A percentile compares a stretch with the other conserved stretches of the same genome.
These are phyloP conservation scores for Drosophila infuscata DNA, from an alignment of 2,888 invertebrate genomes.

Conservation along the genomic window DNA sequence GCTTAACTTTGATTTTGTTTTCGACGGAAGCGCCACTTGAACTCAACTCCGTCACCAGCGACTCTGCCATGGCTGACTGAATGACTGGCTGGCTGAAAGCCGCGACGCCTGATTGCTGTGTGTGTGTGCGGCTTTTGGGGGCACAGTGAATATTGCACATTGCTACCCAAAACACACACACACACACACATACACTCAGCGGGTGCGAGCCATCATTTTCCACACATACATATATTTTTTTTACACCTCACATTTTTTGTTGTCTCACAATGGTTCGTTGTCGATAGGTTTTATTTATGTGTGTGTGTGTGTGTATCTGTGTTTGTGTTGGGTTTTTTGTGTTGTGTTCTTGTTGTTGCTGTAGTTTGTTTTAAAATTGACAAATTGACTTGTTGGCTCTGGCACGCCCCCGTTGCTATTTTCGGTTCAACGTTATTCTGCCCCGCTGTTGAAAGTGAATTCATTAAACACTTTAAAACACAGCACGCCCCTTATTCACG, in stretches of 20 bases:
- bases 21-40: slow-evolving; percentile 67
- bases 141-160: slow-evolving; percentile 63
- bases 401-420: slow-evolving; percentile 50
- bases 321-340: background rate
- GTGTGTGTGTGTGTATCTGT: background rate
- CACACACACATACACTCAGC: slow-evolving; percentile 3
- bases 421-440: slow-evolving; percentile 28
- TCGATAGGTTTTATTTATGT: slow-evolving; percentile 23
- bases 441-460: slow-evolving; percentile 51
- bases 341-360: slow-evolving; percentile 9
- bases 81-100: slow-evolving; percentile 36
- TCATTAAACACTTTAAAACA: slow-evolving; percentile 62
- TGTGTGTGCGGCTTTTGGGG: slow-evolving; percentile 66
- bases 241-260: slow-evolving; percentile 29
- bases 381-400: slow-evolving; percentile 69
- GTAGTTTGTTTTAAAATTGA: slow-evolving; percentile 72
- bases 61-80: slow-evolving; percentile 48
- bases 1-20: slow-evolving; percentile 78
- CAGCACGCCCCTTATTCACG: slow-evolving; percentile 16
- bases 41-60: slow-evolving; percentile 55
- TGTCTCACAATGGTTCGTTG: slow-evolving; percentile 36
- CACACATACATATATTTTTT: slow-evolving; percentile 20
- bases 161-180: slow-evolving; percentile 30
- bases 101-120: slow-evolving; percentile 47
- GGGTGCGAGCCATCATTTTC: slow-evolving; percentile 6